Percentiles rank a stretch among this genome's conserved stretches.
Conservation (phyloP, 1,140 invertebrate species). For the Pemphigus obesinymphae region DNA sequence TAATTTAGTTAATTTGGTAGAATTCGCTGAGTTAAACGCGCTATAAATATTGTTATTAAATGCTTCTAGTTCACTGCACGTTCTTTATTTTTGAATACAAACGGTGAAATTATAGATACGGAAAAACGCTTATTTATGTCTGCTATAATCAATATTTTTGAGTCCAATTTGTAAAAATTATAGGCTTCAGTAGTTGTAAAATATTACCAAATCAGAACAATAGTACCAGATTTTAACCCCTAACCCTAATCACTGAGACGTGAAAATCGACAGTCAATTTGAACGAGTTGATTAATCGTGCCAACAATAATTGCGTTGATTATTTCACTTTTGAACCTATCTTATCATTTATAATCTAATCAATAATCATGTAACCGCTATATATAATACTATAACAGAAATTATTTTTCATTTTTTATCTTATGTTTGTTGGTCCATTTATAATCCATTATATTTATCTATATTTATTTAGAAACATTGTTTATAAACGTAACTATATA, state of each 20-base stretch:
- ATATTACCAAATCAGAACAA: slow-evolving; percentile 5
- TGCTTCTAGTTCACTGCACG: neutral
- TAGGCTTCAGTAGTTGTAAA: neutral
- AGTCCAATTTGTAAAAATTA: slow-evolving; percentile 4
- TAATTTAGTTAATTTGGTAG: no score
- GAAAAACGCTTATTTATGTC: neutral
- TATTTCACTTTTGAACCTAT: neutral
- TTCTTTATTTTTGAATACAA: neutral
- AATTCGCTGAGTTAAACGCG: no score
- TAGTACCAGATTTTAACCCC: neutral
- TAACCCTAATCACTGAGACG: neutral
- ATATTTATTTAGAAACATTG: no score
- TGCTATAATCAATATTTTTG: neutral
- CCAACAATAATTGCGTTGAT: neutral
- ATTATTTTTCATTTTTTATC: no score
- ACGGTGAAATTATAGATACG: neutral
- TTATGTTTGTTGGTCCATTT: no score
- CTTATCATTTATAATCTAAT: neutral
- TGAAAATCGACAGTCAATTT: neutral
- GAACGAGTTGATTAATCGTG: neutral
- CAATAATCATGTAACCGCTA: no score
- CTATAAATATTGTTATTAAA: neutral
- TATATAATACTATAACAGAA: no score
- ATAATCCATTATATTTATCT: no score
- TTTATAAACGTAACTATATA: no score